Base-by-base conservation (phyloP, 2,113 vertebrate genomes). In the Nibea coibor region DNA sequence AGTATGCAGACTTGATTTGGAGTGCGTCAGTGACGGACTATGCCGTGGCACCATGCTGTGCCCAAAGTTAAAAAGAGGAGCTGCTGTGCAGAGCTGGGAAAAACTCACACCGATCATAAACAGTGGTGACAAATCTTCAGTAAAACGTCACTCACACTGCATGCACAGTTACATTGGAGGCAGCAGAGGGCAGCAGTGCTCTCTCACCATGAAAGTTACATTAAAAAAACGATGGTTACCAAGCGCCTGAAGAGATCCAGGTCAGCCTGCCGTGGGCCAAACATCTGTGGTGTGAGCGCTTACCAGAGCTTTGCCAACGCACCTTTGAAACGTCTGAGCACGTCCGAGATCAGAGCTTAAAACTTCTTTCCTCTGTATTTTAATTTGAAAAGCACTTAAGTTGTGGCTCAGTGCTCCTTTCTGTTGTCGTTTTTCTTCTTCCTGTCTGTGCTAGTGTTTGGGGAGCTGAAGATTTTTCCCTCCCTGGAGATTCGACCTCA, bases 131-230 rank as follows among this genome's bases (percentile, higher is more conserved):
- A 53, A 6, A 15, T 4, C 67, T 22, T 12, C 10, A 7, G n/a
- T 10, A 8, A 39, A 39, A 9, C 35, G 8, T 31, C 31, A 5
- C 10, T 20, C 35, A 45, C 17, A 15, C 7, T 35, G 48, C 24
- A 70, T 35, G 48, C 24, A 70, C 7, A 35, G 58, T 31, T 22
- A 19, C 31, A 3, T 22, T 54, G 12, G 50, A 17, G 51, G 15
- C 90, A 93, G 78, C 80, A 93, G 93, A 72, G 88, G 90, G 92
- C 91, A 89, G 88, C 87, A 80, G 75, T 7, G 77, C 45, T 69
- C 63, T 76, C 2, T 11, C 8, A 50, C 4, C 15, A 5, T 10
- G 39, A 65, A 65, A 5, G 39, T 14, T 6, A 0, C 35, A 17
- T 10, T 66, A 39, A 26, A 7, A 7, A 54, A 58, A 57, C 42